Evolutionary conservation across 2,888 invertebrate species (phyloP).

Genomic region (Ypsolopha scabrella): DNA sequence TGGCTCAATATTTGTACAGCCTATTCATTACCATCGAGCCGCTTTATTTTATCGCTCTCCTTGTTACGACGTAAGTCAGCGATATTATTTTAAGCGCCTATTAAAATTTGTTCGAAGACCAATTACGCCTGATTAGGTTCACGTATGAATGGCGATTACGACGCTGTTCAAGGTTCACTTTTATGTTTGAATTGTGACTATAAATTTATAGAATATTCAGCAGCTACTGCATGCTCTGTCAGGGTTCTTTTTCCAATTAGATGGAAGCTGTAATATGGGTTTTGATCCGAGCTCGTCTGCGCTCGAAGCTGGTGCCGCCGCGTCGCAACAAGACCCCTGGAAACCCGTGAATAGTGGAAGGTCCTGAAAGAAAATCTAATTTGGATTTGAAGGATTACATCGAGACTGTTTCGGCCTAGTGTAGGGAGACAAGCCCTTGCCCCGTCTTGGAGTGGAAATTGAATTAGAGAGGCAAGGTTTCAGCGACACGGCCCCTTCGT

Average conservation of each 20-base stretch:
- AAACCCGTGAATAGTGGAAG: constrained; percentile 54
- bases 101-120: constrained; percentile 41
- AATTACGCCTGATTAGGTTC: constrained; percentile 17
- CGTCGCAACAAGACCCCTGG: constrained; percentile 5
- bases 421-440: constrained; percentile 29
- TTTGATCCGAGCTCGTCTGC: constrained; percentile 31
- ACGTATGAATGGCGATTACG: background rate
- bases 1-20: constrained; percentile 62
- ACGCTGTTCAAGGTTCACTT: constrained; percentile 2
- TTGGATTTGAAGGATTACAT: constrained; percentile 68
- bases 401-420: constrained; percentile 64
- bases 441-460: constrained; percentile 43
- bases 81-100: constrained; percentile 30
- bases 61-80: constrained; percentile 25
- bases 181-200: background rate
- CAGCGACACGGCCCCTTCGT: constrained; percentile 30
- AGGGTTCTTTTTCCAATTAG: constrained; percentile 34
- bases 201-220: background rate
- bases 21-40: constrained; percentile 52
- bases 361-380: constrained; percentile 67
- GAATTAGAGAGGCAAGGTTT: constrained; percentile 44
- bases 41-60: constrained; percentile 55
- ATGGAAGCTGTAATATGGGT: constrained; percentile 17
- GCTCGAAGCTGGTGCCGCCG: constrained; percentile 14
- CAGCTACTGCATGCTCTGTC: too few species aligned